phyloP scores from a whole-genome alignment of 2,888 invertebrate species.

The Drosophila nr. perissopoda region DNA sequence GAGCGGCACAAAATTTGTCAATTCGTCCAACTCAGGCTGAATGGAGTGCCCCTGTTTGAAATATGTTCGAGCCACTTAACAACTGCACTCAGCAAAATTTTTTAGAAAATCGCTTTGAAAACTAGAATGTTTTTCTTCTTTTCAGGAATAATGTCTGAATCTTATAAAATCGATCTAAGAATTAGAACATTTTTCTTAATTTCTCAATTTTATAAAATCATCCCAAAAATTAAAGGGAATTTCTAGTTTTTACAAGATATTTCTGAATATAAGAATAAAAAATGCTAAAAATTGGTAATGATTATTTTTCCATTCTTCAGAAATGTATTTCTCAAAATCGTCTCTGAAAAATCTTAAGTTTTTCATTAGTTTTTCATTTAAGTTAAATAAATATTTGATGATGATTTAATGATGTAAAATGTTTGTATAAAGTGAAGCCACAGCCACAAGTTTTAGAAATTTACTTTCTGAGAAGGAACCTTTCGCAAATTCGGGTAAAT shows the following conservation, averaged over 20 bases:
- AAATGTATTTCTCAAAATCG: too few relatives aligned
- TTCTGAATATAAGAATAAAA: not conserved
- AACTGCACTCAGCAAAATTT: not conserved
- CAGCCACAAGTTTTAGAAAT: not conserved
- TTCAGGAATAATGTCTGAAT: not conserved
- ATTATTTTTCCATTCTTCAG: not conserved
- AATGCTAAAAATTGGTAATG: too few relatives aligned
- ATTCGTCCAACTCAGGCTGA: not conserved
- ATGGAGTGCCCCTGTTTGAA: not conserved
- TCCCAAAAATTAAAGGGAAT: not conserved
- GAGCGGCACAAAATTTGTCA: constrained; percentile 2
- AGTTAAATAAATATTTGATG: too few relatives aligned
- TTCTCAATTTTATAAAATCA: not conserved
- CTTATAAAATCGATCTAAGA: not conserved
- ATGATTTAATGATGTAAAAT: too few relatives aligned
- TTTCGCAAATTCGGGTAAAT: not conserved
- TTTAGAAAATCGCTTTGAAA: not conserved
- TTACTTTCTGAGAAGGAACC: not conserved
- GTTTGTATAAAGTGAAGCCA: too few relatives aligned
- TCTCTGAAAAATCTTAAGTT: too few relatives aligned
- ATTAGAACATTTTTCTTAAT: too few relatives aligned
- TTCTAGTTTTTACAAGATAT: not conserved
- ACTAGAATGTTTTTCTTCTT: not conserved
- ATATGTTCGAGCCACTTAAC: not conserved
- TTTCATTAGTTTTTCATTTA: too few relatives aligned